phyloP scores from a whole-genome alignment of 2,113 vertebrate genomes.

The Alces alces region DNA sequence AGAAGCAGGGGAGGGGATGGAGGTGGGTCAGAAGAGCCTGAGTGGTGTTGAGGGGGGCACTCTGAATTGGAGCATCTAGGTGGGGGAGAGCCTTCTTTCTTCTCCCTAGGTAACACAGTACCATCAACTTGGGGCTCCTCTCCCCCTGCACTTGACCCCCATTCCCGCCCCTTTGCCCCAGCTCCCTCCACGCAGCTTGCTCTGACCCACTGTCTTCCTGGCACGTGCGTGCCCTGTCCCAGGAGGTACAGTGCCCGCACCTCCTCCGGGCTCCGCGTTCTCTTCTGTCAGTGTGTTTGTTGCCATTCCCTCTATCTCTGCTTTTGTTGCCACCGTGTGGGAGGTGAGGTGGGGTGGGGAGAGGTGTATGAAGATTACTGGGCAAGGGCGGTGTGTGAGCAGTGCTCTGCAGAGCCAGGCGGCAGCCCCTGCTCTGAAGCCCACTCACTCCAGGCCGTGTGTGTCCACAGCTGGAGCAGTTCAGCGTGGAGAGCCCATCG shows the following conservation, averaged over 20 bases:
- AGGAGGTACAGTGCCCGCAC: conserved; percentile 77
- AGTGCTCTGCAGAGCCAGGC: background rate
- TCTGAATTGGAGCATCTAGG: background rate
- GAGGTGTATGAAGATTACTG: background rate
- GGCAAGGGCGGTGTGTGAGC: background rate
- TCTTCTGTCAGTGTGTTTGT: conserved; percentile 36
- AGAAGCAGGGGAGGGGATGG: background rate
- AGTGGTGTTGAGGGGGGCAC: background rate
- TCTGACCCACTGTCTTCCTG: conserved; percentile 78
- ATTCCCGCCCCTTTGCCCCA: conserved; percentile 40
- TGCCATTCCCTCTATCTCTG: background rate
- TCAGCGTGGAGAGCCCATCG: conserved; percentile 63
- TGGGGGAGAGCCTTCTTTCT: too few species aligned
- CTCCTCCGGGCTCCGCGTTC: conserved; percentile 21
- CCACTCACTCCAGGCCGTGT: background rate
- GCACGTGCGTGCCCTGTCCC: conserved; percentile 70
- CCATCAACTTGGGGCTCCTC: background rate
- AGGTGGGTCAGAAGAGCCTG: background rate
- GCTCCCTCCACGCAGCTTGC: conserved; percentile 79
- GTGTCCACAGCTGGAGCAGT: conserved; percentile 77
- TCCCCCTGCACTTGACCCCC: background rate
- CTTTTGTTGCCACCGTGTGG: background rate
- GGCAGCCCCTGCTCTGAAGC: background rate
- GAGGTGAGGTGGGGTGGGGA: background rate
- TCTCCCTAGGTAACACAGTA: background rate